Evolutionary conservation across 1,140 invertebrate species (phyloP).

Genomic region (Pseudomyrmex flavicornis): DNA sequence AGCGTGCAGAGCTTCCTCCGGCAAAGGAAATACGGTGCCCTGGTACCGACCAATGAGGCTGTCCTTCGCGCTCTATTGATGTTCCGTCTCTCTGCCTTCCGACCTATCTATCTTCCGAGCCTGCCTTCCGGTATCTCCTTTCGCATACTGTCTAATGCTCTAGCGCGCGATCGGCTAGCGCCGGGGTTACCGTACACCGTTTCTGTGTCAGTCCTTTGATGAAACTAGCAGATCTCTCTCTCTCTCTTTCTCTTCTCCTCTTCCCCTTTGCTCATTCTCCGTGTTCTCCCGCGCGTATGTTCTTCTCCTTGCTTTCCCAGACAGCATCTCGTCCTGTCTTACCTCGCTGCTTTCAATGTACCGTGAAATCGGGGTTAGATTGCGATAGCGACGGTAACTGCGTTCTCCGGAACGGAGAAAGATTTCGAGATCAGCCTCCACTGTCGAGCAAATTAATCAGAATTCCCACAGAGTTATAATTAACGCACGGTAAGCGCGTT

Average conservation of each 20-base stretch:
- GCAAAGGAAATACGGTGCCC: constrained; percentile 67
- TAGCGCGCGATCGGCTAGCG: constrained; percentile 29
- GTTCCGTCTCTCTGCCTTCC: constrained; percentile 57
- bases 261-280: constrained; percentile 10
- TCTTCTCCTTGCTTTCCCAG: constrained; percentile 46
- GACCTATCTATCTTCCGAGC: constrained; percentile 58
- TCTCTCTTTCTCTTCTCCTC: background rate
- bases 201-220: constrained; percentile 42
- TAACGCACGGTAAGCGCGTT: background rate
- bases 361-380: constrained; percentile 42
- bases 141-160: constrained; percentile 47
- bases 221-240: constrained; percentile 54
- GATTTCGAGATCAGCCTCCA: background rate
- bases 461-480: constrained; percentile 1
- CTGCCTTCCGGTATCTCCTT: constrained; percentile 53
- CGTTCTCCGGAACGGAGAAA: background rate
- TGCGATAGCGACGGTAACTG: background rate
- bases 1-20: constrained; percentile 49
- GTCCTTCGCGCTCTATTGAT: constrained; percentile 60
- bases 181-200: constrained; percentile 32
- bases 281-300: constrained; percentile 31
- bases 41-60: constrained; percentile 52
- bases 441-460: constrained; percentile 16
- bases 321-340: constrained; percentile 39
- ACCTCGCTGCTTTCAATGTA: constrained; percentile 34